These are phyloP conservation scores for Bergia sp. DNA, from an alignment of 92 coral and sea anemone genomes.

Conservation along the genomic window DNA sequence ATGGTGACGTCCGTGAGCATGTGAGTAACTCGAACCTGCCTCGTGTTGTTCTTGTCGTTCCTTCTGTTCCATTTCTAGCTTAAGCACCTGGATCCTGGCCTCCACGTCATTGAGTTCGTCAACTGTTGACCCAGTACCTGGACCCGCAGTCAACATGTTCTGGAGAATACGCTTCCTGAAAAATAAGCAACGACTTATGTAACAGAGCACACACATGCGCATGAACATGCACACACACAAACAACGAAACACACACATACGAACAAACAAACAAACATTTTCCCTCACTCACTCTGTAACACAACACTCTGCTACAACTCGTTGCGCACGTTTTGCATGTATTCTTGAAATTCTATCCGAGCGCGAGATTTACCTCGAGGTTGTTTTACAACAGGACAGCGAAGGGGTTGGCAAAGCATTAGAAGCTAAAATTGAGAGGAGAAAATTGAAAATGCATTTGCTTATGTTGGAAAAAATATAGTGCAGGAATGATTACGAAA, in stretches of 20 bases:
- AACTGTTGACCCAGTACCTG: constrained; percentile 71
- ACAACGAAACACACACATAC: no score
- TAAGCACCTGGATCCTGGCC: constrained; percentile 65
- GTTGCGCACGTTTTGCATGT: no score
- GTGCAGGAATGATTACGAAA: not conserved
- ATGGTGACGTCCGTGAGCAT: not conserved
- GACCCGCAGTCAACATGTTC: constrained; percentile 72
- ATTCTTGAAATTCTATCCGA: no score
- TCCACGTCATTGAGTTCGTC: constrained; percentile 92
- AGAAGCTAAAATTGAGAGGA: not conserved
- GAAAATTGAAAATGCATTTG: not conserved
- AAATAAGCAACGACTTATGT: not conserved
- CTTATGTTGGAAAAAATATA: no score
- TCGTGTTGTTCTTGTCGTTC: constrained; percentile 49
- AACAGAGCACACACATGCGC: no score
- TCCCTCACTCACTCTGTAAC: no score
- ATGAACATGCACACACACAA: no score
- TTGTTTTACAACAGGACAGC: not conserved
- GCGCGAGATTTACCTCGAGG: no score
- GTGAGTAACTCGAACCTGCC: constrained; percentile 42
- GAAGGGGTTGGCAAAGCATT: no score
- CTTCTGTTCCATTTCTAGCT: constrained; percentile 58
- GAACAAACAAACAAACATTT: no score
- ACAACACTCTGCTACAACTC: no score
- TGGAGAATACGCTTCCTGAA: constrained; percentile 89